These are phyloP conservation scores for Etia nguti DNA, from an alignment of 2,113 vertebrate species.

Conservation along the genomic window DNA sequence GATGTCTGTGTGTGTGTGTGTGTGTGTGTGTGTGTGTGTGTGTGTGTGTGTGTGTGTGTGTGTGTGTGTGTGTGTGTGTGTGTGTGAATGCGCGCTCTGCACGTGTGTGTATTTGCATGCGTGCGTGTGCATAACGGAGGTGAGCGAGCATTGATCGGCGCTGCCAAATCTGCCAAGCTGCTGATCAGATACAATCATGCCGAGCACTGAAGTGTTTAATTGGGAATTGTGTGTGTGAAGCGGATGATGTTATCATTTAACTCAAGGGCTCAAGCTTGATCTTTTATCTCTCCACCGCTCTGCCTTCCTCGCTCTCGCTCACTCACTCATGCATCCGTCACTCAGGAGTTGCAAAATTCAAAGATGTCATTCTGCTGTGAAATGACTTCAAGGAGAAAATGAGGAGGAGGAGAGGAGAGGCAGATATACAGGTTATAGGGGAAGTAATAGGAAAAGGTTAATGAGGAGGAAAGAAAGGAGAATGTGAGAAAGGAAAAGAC, in stretches of 20 bases:
- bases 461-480: not conserved
- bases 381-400: constrained; percentile 27
- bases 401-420: not conserved
- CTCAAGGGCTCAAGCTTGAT: constrained; percentile 42
- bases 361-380: not conserved
- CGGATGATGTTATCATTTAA: constrained; percentile 49
- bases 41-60: not conserved
- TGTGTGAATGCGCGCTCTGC: rapidly evolving
- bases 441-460: not conserved
- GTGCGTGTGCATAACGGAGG: not conserved
- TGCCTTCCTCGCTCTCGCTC: not conserved
- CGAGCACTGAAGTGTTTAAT: constrained; percentile 48
- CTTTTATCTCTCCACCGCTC: constrained; percentile 5
- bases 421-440: not conserved
- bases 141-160: constrained; percentile 22
- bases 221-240: constrained; percentile 33
- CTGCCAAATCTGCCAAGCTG: constrained; percentile 30
- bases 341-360: constrained; percentile 4
- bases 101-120: not conserved
- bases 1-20: not conserved
- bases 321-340: not conserved
- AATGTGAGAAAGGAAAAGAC: not conserved
- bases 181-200: constrained; percentile 46
- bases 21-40: not conserved
- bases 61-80: not conserved